Evolutionary conservation across 2,797 vertebrate genomes (phyloP).

Genomic region (Hipposideros larvatus): DNA sequence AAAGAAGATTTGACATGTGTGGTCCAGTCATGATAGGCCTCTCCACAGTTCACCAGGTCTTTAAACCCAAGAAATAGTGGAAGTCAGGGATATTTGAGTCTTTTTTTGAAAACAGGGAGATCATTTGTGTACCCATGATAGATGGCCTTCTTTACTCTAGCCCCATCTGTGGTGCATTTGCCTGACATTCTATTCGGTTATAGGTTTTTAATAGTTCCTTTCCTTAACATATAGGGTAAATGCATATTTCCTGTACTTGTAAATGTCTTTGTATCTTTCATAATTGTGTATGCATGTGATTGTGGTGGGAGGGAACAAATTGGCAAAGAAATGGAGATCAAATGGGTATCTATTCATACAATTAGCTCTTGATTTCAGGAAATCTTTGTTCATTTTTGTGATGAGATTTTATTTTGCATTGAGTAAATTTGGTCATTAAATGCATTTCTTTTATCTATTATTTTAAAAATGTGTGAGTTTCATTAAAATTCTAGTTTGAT

Average conservation of each 20-base stretch:
- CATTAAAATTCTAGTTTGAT: slow-evolving; percentile 15
- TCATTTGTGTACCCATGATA: not conserved
- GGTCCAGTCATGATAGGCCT: not conserved
- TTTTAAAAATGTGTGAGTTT: not conserved
- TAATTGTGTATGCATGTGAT: not conserved
- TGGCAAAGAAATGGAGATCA: not conserved
- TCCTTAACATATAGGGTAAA: not conserved
- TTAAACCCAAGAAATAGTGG: not conserved
- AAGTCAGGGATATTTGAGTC: not conserved
- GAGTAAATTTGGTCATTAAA: not conserved
- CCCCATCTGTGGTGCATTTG: not conserved
- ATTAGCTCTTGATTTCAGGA: slow-evolving; percentile 14
- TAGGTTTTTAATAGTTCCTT: not conserved
- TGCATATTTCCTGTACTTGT: not conserved
- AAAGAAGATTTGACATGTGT: not conserved
- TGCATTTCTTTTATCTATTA: not conserved
- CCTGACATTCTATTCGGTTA: not conserved
- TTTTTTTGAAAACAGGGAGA: not conserved
- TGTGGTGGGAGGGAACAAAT: not conserved
- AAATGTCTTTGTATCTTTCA: not conserved
- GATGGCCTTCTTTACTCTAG: not conserved
- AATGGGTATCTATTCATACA: not conserved
- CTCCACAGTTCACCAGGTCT: not conserved
- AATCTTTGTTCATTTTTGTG: slow-evolving; percentile 1
- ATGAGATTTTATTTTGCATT: not conserved